Evolutionary conservation across 92 coral and sea anemone genomes (phyloP).

Genomic region (Desmophyllum pertusum): DNA sequence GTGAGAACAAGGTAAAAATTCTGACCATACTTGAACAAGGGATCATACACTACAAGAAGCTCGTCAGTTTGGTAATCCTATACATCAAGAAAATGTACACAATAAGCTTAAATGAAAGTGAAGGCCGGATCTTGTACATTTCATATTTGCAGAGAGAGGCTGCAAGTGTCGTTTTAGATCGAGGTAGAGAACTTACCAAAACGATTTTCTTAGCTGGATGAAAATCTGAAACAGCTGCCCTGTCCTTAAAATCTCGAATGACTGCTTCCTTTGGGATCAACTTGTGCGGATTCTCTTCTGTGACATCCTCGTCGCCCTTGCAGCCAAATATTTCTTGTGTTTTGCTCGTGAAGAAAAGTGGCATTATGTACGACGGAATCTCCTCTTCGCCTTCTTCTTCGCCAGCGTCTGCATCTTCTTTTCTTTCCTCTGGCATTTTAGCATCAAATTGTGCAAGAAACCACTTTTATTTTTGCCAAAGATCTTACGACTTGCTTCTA

Average conservation of each 20-base stretch:
- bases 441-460: not conserved
- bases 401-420: constrained; percentile 66
- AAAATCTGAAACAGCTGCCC: constrained; percentile 99
- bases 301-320: constrained; percentile 98
- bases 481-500: not conserved
- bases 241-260: constrained; percentile 86
- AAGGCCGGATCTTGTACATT: not conserved
- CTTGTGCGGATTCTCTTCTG: constrained; percentile 92
- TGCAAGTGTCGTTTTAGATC: not conserved
- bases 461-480: not conserved
- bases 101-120: not conserved
- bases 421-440: constrained; percentile 89
- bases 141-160: no score
- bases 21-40: constrained; percentile 92
- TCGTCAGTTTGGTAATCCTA: constrained; percentile 92
- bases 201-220: constrained; percentile 94
- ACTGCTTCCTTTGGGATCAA: constrained; percentile 83
- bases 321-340: constrained; percentile 98
- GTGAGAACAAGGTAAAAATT: constrained; percentile 93
- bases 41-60: constrained; percentile 92
- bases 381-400: constrained; percentile 84
- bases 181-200: constrained; percentile 66
- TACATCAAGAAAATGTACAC: not conserved
- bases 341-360: constrained; percentile 97
- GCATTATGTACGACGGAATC: constrained; percentile 84